phyloP scores from a whole-genome alignment of 1,140 invertebrate species.

The Trialeurodes vaporariorum region DNA sequence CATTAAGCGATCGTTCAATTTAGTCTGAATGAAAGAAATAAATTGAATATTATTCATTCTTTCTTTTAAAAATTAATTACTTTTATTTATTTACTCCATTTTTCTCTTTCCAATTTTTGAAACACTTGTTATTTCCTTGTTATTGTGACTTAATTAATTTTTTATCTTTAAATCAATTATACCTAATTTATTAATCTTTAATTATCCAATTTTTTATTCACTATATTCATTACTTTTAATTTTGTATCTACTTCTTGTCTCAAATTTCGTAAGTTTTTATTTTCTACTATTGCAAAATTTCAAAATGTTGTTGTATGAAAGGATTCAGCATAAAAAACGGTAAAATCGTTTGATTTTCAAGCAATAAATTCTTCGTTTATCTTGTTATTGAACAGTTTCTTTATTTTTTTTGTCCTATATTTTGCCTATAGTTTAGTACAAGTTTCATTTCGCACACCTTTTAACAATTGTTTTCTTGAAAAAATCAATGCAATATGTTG shows the following conservation, averaged over 20 bases:
- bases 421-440: no score
- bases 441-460: no score
- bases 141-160: background rate
- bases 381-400: background rate
- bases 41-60: no score
- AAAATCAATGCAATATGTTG: no score
- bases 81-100: no score
- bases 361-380: background rate
- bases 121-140: background rate
- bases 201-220: background rate
- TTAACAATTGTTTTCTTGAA: no score
- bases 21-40: no score
- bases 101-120: conserved; percentile 1
- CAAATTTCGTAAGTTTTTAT: background rate
- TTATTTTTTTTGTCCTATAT: background rate
- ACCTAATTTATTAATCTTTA: background rate
- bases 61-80: no score
- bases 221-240: background rate
- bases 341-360: background rate
- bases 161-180: background rate
- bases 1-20: no score
- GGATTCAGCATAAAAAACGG: background rate
- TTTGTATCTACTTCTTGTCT: background rate
- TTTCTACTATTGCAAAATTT: background rate
- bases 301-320: background rate